Conservation (phyloP, 92 coral and sea anemone genomes). For the Blastomussa wellsi region DNA sequence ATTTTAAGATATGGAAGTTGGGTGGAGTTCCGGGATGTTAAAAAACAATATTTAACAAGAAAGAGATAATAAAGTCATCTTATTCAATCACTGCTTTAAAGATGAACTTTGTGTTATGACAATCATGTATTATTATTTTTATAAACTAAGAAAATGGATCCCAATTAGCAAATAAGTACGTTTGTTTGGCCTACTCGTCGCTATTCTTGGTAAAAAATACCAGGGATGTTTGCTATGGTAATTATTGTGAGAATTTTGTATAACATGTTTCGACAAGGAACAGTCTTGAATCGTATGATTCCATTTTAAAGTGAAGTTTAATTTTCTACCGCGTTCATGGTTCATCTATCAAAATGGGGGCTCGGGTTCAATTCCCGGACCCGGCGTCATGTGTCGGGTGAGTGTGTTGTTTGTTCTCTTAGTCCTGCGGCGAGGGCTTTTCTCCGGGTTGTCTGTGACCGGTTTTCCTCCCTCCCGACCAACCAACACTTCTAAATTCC, state of each 20-base stretch:
- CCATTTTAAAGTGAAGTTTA: not conserved
- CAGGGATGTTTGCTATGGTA: not conserved
- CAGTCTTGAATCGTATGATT: too few relatives aligned
- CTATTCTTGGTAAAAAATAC: not conserved
- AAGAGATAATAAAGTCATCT: not conserved
- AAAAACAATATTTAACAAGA: slow-evolving; percentile 1
- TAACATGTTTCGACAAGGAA: not conserved
- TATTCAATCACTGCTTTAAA: not conserved
- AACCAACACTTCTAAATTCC: too few relatives aligned
- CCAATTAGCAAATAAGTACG: not conserved
- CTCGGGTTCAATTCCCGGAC: too few relatives aligned
- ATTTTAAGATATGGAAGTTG: not conserved
- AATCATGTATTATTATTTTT: slow-evolving; percentile 8
- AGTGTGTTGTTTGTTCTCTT: too few relatives aligned
- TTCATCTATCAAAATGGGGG: not conserved
- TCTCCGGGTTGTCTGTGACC: too few relatives aligned
- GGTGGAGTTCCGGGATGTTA: too few relatives aligned
- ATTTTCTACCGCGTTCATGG: not conserved
- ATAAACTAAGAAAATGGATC: not conserved
- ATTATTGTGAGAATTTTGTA: not conserved
- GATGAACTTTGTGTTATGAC: slow-evolving; percentile 5
- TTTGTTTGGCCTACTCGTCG: not conserved
- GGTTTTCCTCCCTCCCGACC: too few relatives aligned
- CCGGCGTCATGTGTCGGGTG: too few relatives aligned
- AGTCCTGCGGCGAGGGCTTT: too few relatives aligned